Evolutionary conservation across 2,113 vertebrate genomes (phyloP), one percentile per base, ranked within the genome.

Genomic region (Eubucco bourcierii): DNA sequence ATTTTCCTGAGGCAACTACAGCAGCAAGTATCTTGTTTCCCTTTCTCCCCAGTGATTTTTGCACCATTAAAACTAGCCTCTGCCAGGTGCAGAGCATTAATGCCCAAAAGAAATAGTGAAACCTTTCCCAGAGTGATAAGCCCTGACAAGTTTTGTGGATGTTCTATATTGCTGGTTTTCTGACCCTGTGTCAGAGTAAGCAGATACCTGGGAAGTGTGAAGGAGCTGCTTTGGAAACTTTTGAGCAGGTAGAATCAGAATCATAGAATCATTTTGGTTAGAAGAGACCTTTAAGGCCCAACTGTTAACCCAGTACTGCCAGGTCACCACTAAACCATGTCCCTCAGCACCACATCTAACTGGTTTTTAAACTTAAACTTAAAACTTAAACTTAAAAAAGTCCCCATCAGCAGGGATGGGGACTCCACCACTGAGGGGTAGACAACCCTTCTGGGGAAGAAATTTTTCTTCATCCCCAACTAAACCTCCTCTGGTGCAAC

Each of bases 31-130:
- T 74, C 47, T 64, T 52, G 12, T 72, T 28, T 87, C 16, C 15
- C 20, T 7, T 80, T 74, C 31, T 41, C 29, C 18, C 37, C 59
- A 28, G 21, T 28, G n/a, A 15, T 46, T 27, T 7, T 81, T 28
- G 66, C 25, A 27, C 15, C 29, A 52, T 59, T 65, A 83, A 75
- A 86, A 65, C 47, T 24, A 50, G 5, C 68, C 33, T 44, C 47
- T 67, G 1, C 0, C 0, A 63, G 28, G 7, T 59, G 16, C 50
- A 59, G 37, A 67, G 24, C 15, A 9, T 31, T 86, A 50, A 46
- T 41, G 28, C 41, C 41, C 28, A 46, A 46, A 34, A 84, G 59
- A 81, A 84, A 56, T 0, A 55, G 25, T 3, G 4, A 71, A 84
- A 73, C 25, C 44, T 5, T 66, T 73, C 29, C 44, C 41, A 23